A percentile compares a stretch with the other conserved stretches of the same genome.
Conservation (phyloP, 2,113 vertebrate genomes). For the Neolamprologus tretocephalus region DNA sequence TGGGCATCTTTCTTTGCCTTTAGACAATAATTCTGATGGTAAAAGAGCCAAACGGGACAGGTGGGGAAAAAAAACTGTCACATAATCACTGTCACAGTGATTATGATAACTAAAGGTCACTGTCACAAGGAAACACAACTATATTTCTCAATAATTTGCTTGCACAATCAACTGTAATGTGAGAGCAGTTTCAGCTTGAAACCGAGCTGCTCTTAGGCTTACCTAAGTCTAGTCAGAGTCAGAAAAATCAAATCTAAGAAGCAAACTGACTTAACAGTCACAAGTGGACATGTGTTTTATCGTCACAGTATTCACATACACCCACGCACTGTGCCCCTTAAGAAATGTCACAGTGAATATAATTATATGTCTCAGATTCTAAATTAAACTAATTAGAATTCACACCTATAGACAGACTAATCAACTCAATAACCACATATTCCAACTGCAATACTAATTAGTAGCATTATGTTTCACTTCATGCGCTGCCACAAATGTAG, state of each 20-base stretch:
- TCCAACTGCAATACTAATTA: background rate
- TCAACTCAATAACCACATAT: background rate
- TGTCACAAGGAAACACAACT: background rate
- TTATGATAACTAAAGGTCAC: background rate
- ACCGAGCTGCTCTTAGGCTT: background rate
- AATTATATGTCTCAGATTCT: background rate
- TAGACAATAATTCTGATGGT: background rate
- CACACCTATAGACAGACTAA: background rate
- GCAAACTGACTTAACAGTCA: background rate
- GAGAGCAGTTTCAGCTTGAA: background rate
- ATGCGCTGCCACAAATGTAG: background rate
- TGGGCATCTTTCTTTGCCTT: background rate
- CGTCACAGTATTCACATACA: background rate
- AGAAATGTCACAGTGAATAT: background rate
- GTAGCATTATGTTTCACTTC: background rate
- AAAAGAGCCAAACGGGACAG: background rate
- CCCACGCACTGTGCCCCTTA: background rate
- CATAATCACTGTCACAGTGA: background rate
- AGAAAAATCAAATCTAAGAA: background rate
- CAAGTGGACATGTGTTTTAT: background rate
- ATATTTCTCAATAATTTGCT: background rate
- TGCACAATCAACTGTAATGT: background rate
- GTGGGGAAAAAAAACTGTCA: background rate
- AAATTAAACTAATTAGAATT: background rate
- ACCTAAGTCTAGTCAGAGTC: background rate